Base-by-base conservation (phyloP, 2,888 invertebrate genomes). In the Microchrysa polita region DNA sequence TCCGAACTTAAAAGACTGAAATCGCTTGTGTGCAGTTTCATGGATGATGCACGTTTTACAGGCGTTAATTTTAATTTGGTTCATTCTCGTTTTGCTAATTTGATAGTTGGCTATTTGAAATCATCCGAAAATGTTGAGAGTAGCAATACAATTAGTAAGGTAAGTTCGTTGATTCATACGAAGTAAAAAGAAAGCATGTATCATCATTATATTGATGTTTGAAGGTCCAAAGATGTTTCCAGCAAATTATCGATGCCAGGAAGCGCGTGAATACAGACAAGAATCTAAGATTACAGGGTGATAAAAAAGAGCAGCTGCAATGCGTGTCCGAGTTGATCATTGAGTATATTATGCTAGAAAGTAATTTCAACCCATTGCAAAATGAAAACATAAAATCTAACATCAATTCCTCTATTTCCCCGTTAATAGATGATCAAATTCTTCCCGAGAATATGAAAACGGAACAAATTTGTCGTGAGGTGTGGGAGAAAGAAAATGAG, bases 1-100 rank as follows among this genome's bases (percentile, higher is more conserved):
- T 87, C 87, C 0, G 91, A 92, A 85, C 87, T 90, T 0, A 90
- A 90, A 81, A 90, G 91, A 81, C 83, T 92, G 53, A 90, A 91
- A 80, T 88, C 89, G 76, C 87, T 92, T 2, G 89, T 92, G 59
- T 87, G 85, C 71, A 90, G 90, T 52, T 92, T 91, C 80, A 90
- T 90, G 87, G 89, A 90, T 76, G 92, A 92, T 80, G 84, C 86
- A 22, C 83, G 92, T 76, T 92, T 91, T 81, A 82, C 86, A 5
- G 86, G 87, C 16, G 89, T 90, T 0, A 87, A 92, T 80, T 92
- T 92, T 79, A 86, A 88, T 12, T 83, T 89, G 74, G 88, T 90
- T 52, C 92, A 92, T 80, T 88, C 89, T 0, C 85, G 92, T 57
- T 83, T 92, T 72, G 90, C 90, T 0, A 87, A 88, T 77, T 81